Conservation (phyloP, 2,797 vertebrate genomes). For the Eulemur rubriventer region DNA sequence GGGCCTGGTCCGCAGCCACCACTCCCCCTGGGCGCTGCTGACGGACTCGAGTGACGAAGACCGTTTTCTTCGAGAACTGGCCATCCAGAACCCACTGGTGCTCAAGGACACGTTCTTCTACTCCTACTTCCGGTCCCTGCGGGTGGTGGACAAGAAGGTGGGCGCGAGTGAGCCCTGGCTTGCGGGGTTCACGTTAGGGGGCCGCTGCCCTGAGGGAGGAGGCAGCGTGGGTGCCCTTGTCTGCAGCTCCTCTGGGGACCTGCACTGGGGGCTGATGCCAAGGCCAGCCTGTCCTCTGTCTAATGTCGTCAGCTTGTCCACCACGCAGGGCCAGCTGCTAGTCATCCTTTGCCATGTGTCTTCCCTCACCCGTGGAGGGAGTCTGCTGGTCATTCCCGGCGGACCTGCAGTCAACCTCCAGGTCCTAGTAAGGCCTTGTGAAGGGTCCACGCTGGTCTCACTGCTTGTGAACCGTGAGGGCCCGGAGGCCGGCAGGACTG, state of each 20-base stretch:
- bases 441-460: neutral
- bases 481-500: accelerated
- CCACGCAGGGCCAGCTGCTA: neutral
- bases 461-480: neutral
- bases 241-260: neutral
- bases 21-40: constrained; percentile 88
- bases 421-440: neutral
- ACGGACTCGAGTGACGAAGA: constrained; percentile 83
- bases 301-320: neutral
- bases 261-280: neutral
- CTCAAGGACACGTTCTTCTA: constrained; percentile 76
- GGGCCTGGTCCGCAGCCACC: constrained; percentile 83
- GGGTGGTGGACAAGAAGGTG: constrained; percentile 87
- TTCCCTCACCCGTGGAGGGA: too few relatives aligned
- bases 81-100: constrained; percentile 77
- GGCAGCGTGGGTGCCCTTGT: too few relatives aligned
- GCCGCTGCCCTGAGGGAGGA: neutral
- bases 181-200: neutral
- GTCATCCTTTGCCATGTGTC: accelerated
- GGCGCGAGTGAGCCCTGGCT: constrained; percentile 58
- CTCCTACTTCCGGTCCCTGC: constrained; percentile 84
- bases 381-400: neutral
- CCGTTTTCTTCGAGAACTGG: constrained; percentile 83
- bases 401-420: neutral
- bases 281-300: neutral